phyloP scores from a whole-genome alignment of 1,140 invertebrate genomes.

The Pectinophora gossypiella region DNA sequence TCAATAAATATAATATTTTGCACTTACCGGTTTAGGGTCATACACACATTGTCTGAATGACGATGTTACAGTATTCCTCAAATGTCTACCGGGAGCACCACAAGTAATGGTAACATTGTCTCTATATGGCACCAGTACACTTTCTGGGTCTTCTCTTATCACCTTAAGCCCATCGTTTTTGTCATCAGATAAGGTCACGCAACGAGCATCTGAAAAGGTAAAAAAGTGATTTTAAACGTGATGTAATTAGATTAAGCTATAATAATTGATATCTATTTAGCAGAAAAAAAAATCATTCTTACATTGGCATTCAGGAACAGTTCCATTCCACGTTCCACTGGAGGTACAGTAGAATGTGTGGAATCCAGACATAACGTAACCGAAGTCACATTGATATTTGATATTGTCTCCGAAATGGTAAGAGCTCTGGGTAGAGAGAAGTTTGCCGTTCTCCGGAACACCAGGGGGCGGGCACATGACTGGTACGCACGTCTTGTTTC shows the following conservation, averaged over 20 bases:
- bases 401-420: conserved; percentile 95
- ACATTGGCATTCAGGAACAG: conserved; percentile 94
- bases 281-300: conserved; percentile 53
- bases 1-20: too few species aligned
- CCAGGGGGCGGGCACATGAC: conserved; percentile 89
- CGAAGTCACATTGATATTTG: conserved; percentile 96
- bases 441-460: conserved; percentile 92
- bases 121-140: conserved; percentile 89
- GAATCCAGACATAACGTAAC: conserved; percentile 92
- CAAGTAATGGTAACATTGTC: conserved; percentile 93
- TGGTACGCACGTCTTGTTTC: conserved; percentile 96
- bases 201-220: conserved; percentile 85
- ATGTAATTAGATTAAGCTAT: too few species aligned
- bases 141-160: conserved; percentile 84
- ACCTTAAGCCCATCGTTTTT: conserved; percentile 90
- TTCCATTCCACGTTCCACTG: conserved; percentile 95
- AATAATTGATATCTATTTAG: too few species aligned
- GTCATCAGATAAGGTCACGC: conserved; percentile 92
- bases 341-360: conserved; percentile 91
- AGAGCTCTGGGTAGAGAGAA: conserved; percentile 87
- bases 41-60: conserved; percentile 95
- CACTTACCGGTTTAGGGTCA: conserved; percentile 88
- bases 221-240: not conserved
- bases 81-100: conserved; percentile 83
- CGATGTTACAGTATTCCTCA: conserved; percentile 87